Evolutionary conservation across 2,797 vertebrate genomes (phyloP).

Genomic region (Schizopygopsis malacanthus): DNA sequence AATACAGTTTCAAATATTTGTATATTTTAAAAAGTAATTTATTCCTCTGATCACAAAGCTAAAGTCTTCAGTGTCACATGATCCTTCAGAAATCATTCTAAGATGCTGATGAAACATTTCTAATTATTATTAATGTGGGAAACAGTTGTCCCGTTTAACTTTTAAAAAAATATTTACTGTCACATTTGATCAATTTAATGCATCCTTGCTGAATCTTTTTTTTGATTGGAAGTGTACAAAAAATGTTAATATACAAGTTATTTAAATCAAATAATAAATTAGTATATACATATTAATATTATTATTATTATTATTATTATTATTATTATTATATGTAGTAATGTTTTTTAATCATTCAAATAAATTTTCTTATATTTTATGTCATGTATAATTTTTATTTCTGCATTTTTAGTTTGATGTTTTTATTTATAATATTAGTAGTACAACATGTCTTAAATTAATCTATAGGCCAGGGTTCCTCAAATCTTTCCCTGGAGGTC

Average conservation of each 20-base stretch:
- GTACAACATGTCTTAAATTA: background rate
- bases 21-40: background rate
- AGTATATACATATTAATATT: background rate
- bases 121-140: background rate
- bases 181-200: no score
- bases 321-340: background rate
- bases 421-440: background rate
- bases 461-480: conserved; percentile 42
- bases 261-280: background rate
- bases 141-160: background rate
- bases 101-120: background rate
- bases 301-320: no score
- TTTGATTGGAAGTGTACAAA: background rate
- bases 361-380: background rate
- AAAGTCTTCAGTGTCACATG: background rate
- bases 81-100: background rate
- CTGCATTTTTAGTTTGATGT: background rate
- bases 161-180: no score
- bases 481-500: no score
- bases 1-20: background rate
- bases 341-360: background rate
- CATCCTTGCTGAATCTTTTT: no score
- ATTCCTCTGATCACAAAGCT: no score
- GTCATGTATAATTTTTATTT: background rate
- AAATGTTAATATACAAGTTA: no score